Evolutionary conservation across 1,140 invertebrate genomes (phyloP).

Genomic region (Stegodyphus mimosarum): DNA sequence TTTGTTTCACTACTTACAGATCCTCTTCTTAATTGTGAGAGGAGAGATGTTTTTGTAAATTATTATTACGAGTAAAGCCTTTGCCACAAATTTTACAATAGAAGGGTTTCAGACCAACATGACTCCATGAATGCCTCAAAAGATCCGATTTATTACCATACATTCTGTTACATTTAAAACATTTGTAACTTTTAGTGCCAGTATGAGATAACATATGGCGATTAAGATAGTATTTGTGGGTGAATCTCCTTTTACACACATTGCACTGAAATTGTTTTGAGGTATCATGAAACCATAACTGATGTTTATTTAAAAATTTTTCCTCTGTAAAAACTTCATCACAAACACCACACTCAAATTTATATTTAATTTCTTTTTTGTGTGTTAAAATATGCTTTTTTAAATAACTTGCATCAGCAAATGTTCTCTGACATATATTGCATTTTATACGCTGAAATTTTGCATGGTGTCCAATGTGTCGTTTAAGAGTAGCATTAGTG

Average conservation of each 20-base stretch:
- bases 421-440: slow-evolving; percentile 14
- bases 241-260: slow-evolving; percentile 13
- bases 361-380: background rate
- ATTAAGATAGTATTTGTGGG: background rate
- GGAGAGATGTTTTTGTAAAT: slow-evolving; percentile 10
- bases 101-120: background rate
- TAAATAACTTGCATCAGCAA: background rate
- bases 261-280: background rate
- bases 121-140: background rate
- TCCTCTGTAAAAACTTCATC: slow-evolving; percentile 4
- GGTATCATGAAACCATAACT: slow-evolving; percentile 2
- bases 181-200: background rate
- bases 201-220: background rate
- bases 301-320: background rate
- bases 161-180: slow-evolving; percentile 3
- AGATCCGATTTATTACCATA: slow-evolving; percentile 10
- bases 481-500: background rate
- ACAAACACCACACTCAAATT: background rate
- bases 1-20: too few relatives aligned
- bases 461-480: slow-evolving; percentile 15
- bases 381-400: background rate
- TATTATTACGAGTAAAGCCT: background rate
- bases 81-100: slow-evolving; percentile 5
- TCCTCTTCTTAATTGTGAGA: background rate
- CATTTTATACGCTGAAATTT: background rate